Base-by-base conservation (phyloP, 2,797 vertebrate genomes). In the Gallinago nigripennis region DNA sequence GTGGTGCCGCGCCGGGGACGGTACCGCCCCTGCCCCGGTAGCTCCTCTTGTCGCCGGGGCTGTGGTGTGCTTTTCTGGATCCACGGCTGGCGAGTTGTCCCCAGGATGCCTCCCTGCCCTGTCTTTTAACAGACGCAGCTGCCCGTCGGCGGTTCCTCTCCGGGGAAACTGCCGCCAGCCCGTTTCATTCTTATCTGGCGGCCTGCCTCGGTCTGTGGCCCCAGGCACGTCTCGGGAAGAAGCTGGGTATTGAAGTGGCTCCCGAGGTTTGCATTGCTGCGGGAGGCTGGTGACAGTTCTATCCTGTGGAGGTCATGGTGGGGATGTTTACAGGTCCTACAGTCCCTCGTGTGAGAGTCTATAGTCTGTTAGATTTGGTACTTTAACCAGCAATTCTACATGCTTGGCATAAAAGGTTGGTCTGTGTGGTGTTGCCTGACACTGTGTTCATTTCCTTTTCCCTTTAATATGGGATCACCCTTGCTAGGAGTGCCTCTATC, bases 251-350 rank as follows among this genome's bases (percentile, higher is more conserved):
- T 31, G 68, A 57, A 50, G 43, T 8, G 41, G 35, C 7, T 56
- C 8, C 43, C 1, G 8, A 41, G 24, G 6, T 12, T 41, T 57
- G 11, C 23, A 23, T 45, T 3, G 1, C 23, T 53, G 39, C 1
- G 9, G 64, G 53, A 45, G 27, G 21, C 76, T 24, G 56, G 43
- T 3, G 5, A 8, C 7, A 0, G 1, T 12, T 69, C 14, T 54
- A 68, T 21, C 14, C 27, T 37, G 15, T 6, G 24, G 23, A 39
- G 45, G 8, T 37, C 48, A 57, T 46, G 25, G 35, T 23, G 43
- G 60, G 31, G 33, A 2, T 0, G 2, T 28, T 7, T 50, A 3
- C 9, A 14, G 3, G 18, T 50, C 33, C 20, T 25, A 3, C 0
- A 3, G 12, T 21, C 10, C 28, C 18, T 23, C 1, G 0, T 12